Evolutionary conservation across 2,888 invertebrate species (phyloP), one percentile per base, ranked within the genome.

Genomic region (Drosophila neonasuta): DNA sequence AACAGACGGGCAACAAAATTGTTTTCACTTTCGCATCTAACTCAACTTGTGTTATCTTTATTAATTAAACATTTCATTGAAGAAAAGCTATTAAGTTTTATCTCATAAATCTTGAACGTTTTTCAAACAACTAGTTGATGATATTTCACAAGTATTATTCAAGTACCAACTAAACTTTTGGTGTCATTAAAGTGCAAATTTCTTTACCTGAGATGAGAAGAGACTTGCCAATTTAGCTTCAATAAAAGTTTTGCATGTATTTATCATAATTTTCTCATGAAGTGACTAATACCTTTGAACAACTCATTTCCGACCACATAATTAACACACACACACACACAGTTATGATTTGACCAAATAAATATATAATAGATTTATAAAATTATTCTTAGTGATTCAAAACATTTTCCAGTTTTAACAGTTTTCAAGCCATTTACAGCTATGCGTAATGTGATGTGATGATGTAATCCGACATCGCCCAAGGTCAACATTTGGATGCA

Each of bases 241-340:
- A 7, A 39, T 24, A 24, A 13, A 36, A 29, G 1, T 39, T 39
- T 39, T 15, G 10, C 32, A 32, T 15, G 3, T 6, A 10, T 24
- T 13, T 30, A 11, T 52, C 39, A 29, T 15, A 41, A 41, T 41
- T 15, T 29, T 52, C 51, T 29, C 41, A 52, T 11, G 15, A 41
- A 13, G 39, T 52, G 39, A 52, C 13, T 41, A 41, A 52, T 13
- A 10, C 15, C 15, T 11, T 52, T 52, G 39, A 30, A 29, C 39
- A 11, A 13, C 24, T 41, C 39, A 52, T 41, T 52, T 52, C 39
- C 51, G 39, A 52, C 39, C 51, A 52, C 51, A 52, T 52, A 39
- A 24, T 51, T 29, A 51, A 39, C 39, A 39, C 10, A 11, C 15
- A 30, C 7, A 30, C 9, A 3, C 3, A 17, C 11, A 36, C 36